Percentiles rank a stretch among this genome's conserved stretches.
Conservation (phyloP, 2,888 invertebrate species). For the Drosophila robusta region DNA sequence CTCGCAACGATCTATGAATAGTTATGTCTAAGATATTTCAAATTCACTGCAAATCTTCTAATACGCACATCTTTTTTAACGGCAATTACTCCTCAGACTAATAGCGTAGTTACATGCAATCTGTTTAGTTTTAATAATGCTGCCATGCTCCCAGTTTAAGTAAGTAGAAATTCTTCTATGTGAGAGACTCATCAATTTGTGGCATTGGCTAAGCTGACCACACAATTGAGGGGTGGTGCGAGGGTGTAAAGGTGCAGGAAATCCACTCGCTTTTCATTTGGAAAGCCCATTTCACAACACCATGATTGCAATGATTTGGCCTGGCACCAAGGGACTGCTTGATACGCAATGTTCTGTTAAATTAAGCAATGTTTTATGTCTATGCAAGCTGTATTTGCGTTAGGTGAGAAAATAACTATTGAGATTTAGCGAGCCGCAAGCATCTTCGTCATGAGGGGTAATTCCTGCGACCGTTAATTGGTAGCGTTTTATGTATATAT, state of each 20-base stretch:
- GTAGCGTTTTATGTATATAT: background rate
- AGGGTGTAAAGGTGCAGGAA: background rate
- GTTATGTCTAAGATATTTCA: too few species aligned
- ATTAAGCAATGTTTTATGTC: constrained; percentile 12
- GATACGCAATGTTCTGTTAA: constrained; percentile 1
- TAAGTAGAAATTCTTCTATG: too few species aligned
- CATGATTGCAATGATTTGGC: background rate
- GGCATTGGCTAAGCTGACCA: background rate
- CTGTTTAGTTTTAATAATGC: too few species aligned
- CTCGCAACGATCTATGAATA: too few species aligned
- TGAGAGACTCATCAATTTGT: too few species aligned
- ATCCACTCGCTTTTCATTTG: background rate
- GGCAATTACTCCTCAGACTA: too few species aligned
- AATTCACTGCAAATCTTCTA: too few species aligned
- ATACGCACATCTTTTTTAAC: too few species aligned
- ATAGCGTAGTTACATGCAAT: too few species aligned
- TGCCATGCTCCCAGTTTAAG: too few species aligned
- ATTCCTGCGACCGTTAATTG: background rate
- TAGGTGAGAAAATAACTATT: constrained; percentile 26
- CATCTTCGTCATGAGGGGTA: background rate
- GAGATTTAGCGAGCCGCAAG: background rate
- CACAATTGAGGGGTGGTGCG: background rate
- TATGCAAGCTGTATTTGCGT: background rate
- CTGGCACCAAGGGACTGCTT: constrained; percentile 1
- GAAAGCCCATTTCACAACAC: background rate